Evolutionary conservation across 2,888 invertebrate species (phyloP).

Genomic region (Drosophila prolongata): DNA sequence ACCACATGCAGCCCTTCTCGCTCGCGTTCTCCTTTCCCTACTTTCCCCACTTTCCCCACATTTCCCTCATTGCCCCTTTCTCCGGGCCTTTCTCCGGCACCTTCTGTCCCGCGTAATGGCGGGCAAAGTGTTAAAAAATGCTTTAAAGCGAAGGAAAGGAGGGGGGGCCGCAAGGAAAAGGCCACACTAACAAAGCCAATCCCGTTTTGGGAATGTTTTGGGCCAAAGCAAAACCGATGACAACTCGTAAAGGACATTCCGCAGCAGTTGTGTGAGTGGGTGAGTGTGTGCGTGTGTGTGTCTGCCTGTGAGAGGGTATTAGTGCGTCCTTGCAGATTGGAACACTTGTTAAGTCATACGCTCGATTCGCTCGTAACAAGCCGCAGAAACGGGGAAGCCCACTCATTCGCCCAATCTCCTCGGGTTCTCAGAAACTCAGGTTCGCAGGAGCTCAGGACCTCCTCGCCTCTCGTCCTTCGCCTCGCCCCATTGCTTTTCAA

Average conservation of each 20-base stretch:
- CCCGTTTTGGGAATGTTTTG: slow-evolving; percentile 29
- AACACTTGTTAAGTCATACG: slow-evolving; percentile 60
- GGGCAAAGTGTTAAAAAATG: slow-evolving; percentile 49
- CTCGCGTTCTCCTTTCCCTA: not conserved
- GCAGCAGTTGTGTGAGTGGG: not conserved
- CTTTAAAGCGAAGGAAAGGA: slow-evolving; percentile 26
- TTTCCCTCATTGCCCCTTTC: not conserved
- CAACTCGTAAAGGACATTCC: slow-evolving; percentile 44
- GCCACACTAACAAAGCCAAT: slow-evolving; percentile 45
- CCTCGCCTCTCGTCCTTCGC: not conserved
- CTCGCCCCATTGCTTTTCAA: slow-evolving; percentile 55
- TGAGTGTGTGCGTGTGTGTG: slow-evolving; percentile 1
- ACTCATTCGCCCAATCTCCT: slow-evolving; percentile 18
- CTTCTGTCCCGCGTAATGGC: slow-evolving; percentile 20
- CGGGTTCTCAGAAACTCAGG: not conserved
- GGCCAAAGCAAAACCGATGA: slow-evolving; percentile 33
- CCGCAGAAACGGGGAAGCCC: slow-evolving; percentile 20
- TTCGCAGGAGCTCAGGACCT: too few species aligned
- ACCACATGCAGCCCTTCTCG: slow-evolving; percentile 27
- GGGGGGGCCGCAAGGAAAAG: not conserved
- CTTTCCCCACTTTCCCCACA: not conserved
- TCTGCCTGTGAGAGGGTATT: slow-evolving; percentile 4
- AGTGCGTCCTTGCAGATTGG: slow-evolving; percentile 23
- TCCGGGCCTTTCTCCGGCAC: not conserved
- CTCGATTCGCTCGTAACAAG: slow-evolving; percentile 60